Base-by-base conservation (phyloP, 2,888 invertebrate genomes). In the Flexamia atlantica region DNA sequence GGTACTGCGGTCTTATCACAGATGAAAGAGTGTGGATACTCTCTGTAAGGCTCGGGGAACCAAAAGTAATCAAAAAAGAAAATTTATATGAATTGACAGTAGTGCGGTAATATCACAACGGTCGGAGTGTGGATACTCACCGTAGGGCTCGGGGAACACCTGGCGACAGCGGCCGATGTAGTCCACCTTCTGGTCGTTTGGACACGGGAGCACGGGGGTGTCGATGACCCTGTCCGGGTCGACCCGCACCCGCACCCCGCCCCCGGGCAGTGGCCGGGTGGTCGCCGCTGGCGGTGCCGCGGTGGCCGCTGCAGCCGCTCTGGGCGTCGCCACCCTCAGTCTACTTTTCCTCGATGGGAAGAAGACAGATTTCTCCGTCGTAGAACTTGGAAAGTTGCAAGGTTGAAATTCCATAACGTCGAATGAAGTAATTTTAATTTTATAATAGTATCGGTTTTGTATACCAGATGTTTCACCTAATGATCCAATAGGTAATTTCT, bases 341-440 rank as follows among this genome's bases (percentile, higher is more conserved):
- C 64, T 28, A 20, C 64, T 30, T 25, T 17, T 64, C 30, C 9
- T 64, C 64, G 64, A 64, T n/a, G 28, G 28, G 64, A 64, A 64
- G 17, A 64, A 64, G 9, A 28, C 28, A 9, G 64, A 14, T 14
- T 28, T 30, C 14, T 28, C 64, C 10, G 64, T 14, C 3, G 64
- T 17, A 64, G 28, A 1, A 20, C 64, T 64, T 7, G 7, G 12
- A 40, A n/a, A n/a, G n/a, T n/a, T n/a, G n/a, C n/a, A n/a, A n/a
- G n/a, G n/a, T n/a, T n/a, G n/a, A n/a, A n/a, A n/a, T n/a, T n/a
- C n/a, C n/a, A n/a, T n/a, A n/a, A n/a, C n/a, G n/a, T n/a, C n/a
- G n/a, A n/a, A n/a, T n/a, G n/a, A n/a, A n/a, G n/a, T n/a, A 42
- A 14, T 42, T 42, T 42, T n/a, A n/a, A n/a, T n/a, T n/a, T n/a